Percentiles rank a stretch among this genome's conserved stretches.
These are phyloP conservation scores for Kryptopterus vitreolus DNA, from an alignment of 2,797 vertebrate species.

Conservation along the genomic window DNA sequence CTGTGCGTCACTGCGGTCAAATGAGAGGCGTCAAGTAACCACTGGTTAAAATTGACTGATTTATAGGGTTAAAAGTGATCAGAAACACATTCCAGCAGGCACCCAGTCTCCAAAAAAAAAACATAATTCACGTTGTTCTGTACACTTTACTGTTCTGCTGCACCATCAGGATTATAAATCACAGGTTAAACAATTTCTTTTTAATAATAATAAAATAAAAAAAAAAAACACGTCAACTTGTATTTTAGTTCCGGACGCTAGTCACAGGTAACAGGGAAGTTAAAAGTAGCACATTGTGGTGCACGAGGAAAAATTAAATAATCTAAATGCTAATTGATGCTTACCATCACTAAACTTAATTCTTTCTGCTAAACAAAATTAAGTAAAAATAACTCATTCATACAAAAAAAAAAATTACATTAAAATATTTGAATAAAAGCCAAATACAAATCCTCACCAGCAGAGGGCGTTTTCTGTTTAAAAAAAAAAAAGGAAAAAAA, in stretches of 20 bases:
- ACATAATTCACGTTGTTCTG: not conserved
- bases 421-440: slow-evolving; percentile 49
- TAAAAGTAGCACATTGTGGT: slow-evolving; percentile 30
- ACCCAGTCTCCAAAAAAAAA: slow-evolving; percentile 4
- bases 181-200: slow-evolving; percentile 13
- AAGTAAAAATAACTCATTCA: slow-evolving; percentile 54
- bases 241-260: slow-evolving; percentile 23
- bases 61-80: slow-evolving; percentile 8
- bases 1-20: slow-evolving; percentile 15
- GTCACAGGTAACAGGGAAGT: slow-evolving; percentile 32
- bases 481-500: no score
- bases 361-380: slow-evolving; percentile 59
- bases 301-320: slow-evolving; percentile 48
- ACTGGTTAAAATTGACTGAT: slow-evolving; percentile 3
- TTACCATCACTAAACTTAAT: slow-evolving; percentile 54
- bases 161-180: not conserved
- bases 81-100: slow-evolving; percentile 7
- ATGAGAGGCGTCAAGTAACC: slow-evolving; percentile 5
- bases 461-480: not conserved
- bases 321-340: slow-evolving; percentile 50
- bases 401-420: slow-evolving; percentile 64
- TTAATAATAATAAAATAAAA: not conserved
- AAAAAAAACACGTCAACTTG: not conserved
- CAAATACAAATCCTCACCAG: slow-evolving; percentile 38
- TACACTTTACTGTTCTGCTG: not conserved